phyloP scores from a whole-genome alignment of 1,140 invertebrate genomes.

The Phenacoccus solenopsis region DNA sequence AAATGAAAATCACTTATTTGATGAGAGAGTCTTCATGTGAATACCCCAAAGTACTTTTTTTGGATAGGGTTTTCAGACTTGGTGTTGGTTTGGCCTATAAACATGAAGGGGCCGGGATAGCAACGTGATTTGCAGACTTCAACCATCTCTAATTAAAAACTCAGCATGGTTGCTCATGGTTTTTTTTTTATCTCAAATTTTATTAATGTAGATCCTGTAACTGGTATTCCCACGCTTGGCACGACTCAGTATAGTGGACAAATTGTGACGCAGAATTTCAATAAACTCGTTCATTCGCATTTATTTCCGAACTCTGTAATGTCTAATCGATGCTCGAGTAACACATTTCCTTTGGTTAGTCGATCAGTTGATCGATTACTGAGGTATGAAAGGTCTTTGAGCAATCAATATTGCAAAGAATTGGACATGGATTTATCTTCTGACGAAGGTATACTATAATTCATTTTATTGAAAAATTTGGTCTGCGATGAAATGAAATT shows the following conservation, averaged over 20 bases:
- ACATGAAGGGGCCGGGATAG: too few species aligned
- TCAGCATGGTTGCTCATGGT: too few species aligned
- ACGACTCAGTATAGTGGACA: slow-evolving; percentile 6
- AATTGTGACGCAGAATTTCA: background rate
- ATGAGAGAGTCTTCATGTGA: too few species aligned
- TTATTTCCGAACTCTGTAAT: background rate
- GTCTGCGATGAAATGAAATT: background rate
- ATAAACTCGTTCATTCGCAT: background rate
- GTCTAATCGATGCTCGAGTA: background rate
- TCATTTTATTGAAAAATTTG: background rate
- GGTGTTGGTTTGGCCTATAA: too few species aligned
- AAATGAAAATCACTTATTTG: too few species aligned
- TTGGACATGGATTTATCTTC: background rate
- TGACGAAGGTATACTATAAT: slow-evolving; percentile 14
- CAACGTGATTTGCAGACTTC: too few species aligned
- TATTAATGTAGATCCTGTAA: background rate
- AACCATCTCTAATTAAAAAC: too few species aligned
- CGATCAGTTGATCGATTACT: background rate
- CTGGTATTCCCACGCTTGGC: background rate
- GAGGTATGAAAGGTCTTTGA: background rate
- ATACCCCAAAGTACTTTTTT: too few species aligned
- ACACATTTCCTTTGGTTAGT: background rate
- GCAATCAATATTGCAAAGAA: background rate
- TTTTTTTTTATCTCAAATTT: too few species aligned
- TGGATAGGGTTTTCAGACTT: too few species aligned